Base-by-base conservation (phyloP, 2,888 invertebrate species). In the Agriotes lineatus region DNA sequence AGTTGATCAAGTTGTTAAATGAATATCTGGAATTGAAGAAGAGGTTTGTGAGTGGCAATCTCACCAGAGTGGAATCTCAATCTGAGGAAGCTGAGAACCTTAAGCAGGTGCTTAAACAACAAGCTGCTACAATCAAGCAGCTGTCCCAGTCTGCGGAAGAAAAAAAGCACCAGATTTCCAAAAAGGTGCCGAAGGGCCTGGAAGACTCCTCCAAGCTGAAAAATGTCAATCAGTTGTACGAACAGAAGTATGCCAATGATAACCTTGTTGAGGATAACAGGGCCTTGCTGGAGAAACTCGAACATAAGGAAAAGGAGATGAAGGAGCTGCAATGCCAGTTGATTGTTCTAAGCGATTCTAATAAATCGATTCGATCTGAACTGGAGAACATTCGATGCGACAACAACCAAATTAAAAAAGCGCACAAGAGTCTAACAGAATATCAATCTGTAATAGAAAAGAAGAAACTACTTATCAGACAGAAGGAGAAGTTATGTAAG, bases 131-230 rank as follows among this genome's bases (percentile, higher is more conserved):
- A 7, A 25, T 25, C 25, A 7, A 25, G 7, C 3, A 25, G 25
- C 7, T 25, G 7, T 25, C 7, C 3, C 25, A 25, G 7, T 5
- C 25, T 25, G 3, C 7, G 25, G 25, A 25, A 3, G 25, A 25
- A 25, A 25, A 25, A 7, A 25, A 25, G 25, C 25, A 7, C 7
- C 25, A 25, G 16, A 16, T 19, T 14, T 14, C n/a, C 1, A 56
- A 64, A n/a, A 9, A 45, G 18, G 57, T 64, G 35, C 7, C 48
- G 7, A 33, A 45, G 0, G n/a, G n/a, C n/a, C n/a, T n/a, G n/a
- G n/a, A n/a, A n/a, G n/a, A n/a, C n/a, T n/a, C 9, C 2, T 45
- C 56, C 10, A 64, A 33, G 14, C n/a, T 30, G n/a, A n/a, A 1
- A 20, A 14, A 12, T 19, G 12, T n/a, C 12, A 22, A 2, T 42